Evolutionary conservation across 2,888 invertebrate species (phyloP), one percentile per base, ranked within the genome.

Genomic region (Prenolepis imparis): DNA sequence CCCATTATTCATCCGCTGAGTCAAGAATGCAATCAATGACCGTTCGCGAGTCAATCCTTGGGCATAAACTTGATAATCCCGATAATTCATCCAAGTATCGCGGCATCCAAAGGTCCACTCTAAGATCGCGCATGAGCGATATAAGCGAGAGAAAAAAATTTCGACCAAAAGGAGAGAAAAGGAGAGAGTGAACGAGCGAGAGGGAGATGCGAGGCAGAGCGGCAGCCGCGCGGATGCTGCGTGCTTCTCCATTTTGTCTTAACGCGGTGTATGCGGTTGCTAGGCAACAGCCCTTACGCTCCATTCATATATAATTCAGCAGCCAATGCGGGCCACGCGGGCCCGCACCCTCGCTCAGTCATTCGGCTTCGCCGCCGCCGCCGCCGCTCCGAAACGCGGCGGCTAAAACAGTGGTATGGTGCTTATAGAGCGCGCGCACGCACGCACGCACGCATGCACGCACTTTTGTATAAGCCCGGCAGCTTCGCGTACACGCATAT

Each of bases 311-410:
- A 94, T 94, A 94, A 94, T 94, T 94, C 94, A 94, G 89, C 94
- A 94, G 93, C 94, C 94, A 94, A 94, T 94, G 94, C 94, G 94
- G 94, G 94, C 94, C 94, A 94, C 94, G 94, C 94, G 94, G 93
- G 87, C 90, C 91, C 91, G 91, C 93, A 93, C 93, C 93, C 92
- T 90, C 92, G 90, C 91, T 90, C 89, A 88, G 87, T 92, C 91
- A 90, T 88, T 92, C 90, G 89, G 89, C 91, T 91, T 90, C 90
- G 85, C 88, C 52, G 52, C 18, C 90, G 85, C 88, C 52, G 52
- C 18, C 52, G 90, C 86, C 84, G 84, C 85, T 90, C 89, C 86
- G 91, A 91, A 92, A 91, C 91, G 90, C 28, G 61, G 59, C 48
- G 64, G 75, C 91, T 89, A 88, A 89, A 93, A 91, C 90, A 88